Evolutionary conservation across 1,140 invertebrate genomes (phyloP).

Genomic region (Trachymyrmex septentrionalis): DNA sequence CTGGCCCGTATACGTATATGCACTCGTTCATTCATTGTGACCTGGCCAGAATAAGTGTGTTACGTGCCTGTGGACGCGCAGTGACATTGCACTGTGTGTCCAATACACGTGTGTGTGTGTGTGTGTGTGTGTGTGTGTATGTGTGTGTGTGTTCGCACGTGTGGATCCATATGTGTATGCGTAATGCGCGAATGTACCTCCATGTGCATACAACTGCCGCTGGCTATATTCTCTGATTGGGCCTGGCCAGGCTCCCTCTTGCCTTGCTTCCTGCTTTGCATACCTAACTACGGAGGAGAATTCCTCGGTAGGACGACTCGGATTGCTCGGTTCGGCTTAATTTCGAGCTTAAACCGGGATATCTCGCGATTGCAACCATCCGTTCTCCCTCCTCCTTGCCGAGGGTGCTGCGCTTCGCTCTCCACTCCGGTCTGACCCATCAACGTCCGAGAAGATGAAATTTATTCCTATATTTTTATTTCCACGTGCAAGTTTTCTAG

Average conservation of each 20-base stretch:
- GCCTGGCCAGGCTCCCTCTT: constrained; percentile 68
- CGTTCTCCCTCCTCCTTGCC: background rate
- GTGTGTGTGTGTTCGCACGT: background rate
- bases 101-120: background rate
- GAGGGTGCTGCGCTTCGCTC: background rate
- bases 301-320: constrained; percentile 68
- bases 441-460: background rate
- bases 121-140: background rate
- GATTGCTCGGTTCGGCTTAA: constrained; percentile 76
- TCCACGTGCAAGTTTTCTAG: background rate
- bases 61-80: constrained; percentile 23
- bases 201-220: constrained; percentile 56
- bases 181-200: constrained; percentile 9
- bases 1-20: background rate
- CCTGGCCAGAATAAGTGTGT: constrained; percentile 7
- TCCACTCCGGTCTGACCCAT: background rate
- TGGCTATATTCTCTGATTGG: constrained; percentile 77
- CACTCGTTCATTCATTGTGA: constrained; percentile 42
- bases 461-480: constrained; percentile 6
- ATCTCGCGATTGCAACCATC: constrained; percentile 47
- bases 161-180: background rate
- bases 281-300: constrained; percentile 79
- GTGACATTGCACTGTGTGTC: background rate
- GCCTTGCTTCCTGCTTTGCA: constrained; percentile 77
- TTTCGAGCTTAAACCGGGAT: constrained; percentile 71